These are phyloP conservation scores for Halcyon badia DNA, from an alignment of 2,797 vertebrate species.

Conservation along the genomic window DNA sequence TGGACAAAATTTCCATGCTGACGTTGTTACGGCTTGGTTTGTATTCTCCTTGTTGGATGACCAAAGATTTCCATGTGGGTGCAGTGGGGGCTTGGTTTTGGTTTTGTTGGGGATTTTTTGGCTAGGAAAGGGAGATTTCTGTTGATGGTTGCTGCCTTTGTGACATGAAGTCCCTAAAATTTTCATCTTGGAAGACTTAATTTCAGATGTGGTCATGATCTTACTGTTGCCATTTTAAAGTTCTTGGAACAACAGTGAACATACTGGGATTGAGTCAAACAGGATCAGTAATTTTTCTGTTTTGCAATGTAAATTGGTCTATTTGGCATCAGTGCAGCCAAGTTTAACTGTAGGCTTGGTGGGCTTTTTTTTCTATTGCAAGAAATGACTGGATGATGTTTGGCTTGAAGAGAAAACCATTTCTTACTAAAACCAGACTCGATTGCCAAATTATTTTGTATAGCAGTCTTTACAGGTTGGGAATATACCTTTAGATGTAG, in stretches of 20 bases:
- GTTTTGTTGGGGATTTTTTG: not conserved
- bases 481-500: constrained; percentile 17
- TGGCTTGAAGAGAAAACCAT: constrained; percentile 28
- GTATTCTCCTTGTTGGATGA: not conserved
- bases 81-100: no score
- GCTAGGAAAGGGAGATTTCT: not conserved
- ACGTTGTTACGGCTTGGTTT: not conserved
- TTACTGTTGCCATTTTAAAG: not conserved
- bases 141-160: not conserved
- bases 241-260: not conserved
- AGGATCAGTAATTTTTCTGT: not conserved
- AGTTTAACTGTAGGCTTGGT: not conserved
- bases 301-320: not conserved
- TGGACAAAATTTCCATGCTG: not conserved
- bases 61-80: not conserved
- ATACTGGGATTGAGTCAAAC: not conserved
- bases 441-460: constrained; percentile 47
- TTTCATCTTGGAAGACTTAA: not conserved
- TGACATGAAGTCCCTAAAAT: not conserved
- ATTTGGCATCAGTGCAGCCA: not conserved
- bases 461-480: constrained; percentile 7
- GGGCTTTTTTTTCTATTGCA: not conserved
- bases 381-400: not conserved
- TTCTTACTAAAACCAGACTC: constrained; percentile 45
- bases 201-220: not conserved